Conservation (phyloP, 2,888 invertebrate species). For the Entomobrya multifasciata region DNA sequence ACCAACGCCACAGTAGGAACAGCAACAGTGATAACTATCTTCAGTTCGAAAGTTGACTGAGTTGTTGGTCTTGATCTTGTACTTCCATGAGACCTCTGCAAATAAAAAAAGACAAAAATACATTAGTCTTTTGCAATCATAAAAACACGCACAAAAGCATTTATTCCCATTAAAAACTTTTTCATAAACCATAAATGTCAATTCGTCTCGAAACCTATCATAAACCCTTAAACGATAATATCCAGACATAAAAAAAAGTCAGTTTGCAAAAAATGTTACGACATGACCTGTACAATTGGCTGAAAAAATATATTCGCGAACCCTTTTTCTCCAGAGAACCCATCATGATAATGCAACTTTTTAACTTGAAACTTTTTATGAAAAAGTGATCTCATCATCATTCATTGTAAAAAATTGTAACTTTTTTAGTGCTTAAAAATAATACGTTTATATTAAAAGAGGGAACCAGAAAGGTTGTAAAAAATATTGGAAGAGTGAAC, state of each 20-base stretch:
- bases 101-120: not conserved
- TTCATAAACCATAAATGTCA: constrained; percentile 7
- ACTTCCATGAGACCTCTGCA: constrained; percentile 31
- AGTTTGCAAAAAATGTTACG: constrained; percentile 22
- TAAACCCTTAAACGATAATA: not conserved
- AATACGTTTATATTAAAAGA: no score
- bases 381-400: no score
- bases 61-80: not conserved
- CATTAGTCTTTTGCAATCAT: not conserved
- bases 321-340: not conserved
- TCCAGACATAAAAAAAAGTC: constrained; percentile 10
- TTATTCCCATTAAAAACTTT: no score
- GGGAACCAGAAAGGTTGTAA: constrained; percentile 65
- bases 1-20: constrained; percentile 58
- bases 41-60: constrained; percentile 59
- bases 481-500: constrained; percentile 55
- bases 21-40: constrained; percentile 60
- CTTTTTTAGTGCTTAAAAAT: no score
- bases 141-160: no score
- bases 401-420: no score
- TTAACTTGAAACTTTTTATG: no score
- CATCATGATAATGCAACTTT: constrained; percentile 16
- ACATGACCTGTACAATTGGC: no score
- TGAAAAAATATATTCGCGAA: not conserved
- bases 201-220: not conserved